Percentiles rank a stretch among this genome's conserved stretches.
These are phyloP conservation scores for Montipora efflorescens DNA, from an alignment of 64 coral and sea anemone species.

Conservation along the genomic window DNA sequence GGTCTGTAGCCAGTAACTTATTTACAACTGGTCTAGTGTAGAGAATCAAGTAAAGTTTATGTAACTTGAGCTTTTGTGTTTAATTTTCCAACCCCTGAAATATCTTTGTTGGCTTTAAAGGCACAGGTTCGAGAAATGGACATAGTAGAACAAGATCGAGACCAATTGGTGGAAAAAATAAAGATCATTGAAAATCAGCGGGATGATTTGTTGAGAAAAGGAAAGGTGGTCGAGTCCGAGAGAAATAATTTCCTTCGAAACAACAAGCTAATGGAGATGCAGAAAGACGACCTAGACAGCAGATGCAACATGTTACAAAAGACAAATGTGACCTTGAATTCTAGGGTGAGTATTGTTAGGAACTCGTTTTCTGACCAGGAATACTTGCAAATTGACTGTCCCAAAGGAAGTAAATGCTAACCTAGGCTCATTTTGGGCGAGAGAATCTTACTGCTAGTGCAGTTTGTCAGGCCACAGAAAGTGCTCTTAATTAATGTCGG, in stretches of 20 bases:
- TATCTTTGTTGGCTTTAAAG: slow-evolving; percentile 21
- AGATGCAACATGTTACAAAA: slow-evolving; percentile 89
- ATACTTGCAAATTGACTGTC: too few species aligned
- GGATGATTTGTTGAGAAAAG: slow-evolving; percentile 92
- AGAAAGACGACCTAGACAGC: slow-evolving; percentile 84
- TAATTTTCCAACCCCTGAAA: not conserved
- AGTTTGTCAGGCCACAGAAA: too few species aligned
- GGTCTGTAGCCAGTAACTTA: too few species aligned
- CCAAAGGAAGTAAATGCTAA: too few species aligned
- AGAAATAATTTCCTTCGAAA: slow-evolving; percentile 94
- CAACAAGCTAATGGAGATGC: slow-evolving; percentile 97
- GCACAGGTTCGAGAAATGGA: slow-evolving; percentile 93
- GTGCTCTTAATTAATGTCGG: too few species aligned
- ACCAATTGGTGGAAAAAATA: slow-evolving; percentile 78
- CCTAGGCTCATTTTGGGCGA: too few species aligned
- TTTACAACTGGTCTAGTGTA: too few species aligned
- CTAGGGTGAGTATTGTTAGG: slow-evolving; percentile 45
- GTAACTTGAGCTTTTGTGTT: not conserved
- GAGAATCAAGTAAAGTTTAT: too few species aligned
- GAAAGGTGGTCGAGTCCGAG: slow-evolving; percentile 89
- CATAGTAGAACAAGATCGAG: slow-evolving; percentile 85
- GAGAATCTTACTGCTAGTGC: too few species aligned
- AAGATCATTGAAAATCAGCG: slow-evolving; percentile 77
- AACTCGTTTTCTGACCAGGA: too few species aligned
- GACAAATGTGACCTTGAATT: slow-evolving; percentile 74